Base-by-base conservation (phyloP, 2,797 vertebrate genomes). In the Neosalanx taihuensis region DNA sequence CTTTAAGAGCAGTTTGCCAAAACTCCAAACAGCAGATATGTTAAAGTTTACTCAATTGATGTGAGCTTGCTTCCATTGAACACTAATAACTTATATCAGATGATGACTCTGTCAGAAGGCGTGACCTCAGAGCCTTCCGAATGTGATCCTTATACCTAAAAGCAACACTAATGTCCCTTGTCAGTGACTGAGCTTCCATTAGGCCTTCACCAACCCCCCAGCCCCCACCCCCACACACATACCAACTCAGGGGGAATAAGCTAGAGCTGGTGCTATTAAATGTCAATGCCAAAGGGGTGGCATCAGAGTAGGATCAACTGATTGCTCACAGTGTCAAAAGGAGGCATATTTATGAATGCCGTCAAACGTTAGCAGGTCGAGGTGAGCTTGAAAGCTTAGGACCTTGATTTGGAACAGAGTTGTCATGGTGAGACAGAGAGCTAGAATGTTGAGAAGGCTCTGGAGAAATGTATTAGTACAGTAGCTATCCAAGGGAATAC, bases 121-220 rank as follows among this genome's bases (percentile, higher is more conserved):
- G 46, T 51, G 46, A 30, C 64, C 64, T 49, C 20, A 23, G 37
- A 33, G 2, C 20, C 64, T 5, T 51, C 37, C 30, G 29, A 67
- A 51, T 12, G 29, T 17, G 13, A 51, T 51, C 46, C 41, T 67
- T 53, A 23, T 51, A 67, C 30, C 30, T 33, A 15, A 15, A 67
- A 17, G 18, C 49, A 23, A 67, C n/a, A 30, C 12, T 67, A 20
- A 57, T 33, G 51, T 5, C 17, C 26, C 51, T 33, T 67, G 66
- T 67, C 51, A 53, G 66, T 67, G 66, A 56, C 66, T n/a, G 17
- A 67, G 49, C 2, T 17, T 67, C 51, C 51, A 67, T 57, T 67
- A 56, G 49, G 66, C 66, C 66, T 56, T 56, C 49, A 67, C 49
- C 53, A 1, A 29, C 7, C 1, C 65, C 35, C 35, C 35, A 6